Conservation (phyloP, 2,113 vertebrate species). For the Oceanites oceanicus region DNA sequence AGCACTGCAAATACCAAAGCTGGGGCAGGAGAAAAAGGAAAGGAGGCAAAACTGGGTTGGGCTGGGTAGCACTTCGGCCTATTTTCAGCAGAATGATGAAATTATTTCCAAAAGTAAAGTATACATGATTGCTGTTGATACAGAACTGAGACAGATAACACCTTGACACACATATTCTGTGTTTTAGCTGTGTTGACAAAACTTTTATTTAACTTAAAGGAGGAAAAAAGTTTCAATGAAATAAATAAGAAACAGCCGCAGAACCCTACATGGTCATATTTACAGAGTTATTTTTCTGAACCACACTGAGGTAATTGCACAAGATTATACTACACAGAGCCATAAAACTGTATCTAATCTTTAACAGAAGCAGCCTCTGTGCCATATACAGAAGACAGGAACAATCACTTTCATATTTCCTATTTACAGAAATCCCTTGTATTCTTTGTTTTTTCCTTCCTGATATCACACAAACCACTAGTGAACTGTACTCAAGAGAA, state of each 20-base stretch:
- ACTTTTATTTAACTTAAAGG: not conserved
- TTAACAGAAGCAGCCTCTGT: not conserved
- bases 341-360: slow-evolving; percentile 18
- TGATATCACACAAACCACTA: slow-evolving; percentile 28
- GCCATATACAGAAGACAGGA: not conserved
- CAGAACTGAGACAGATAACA: not conserved
- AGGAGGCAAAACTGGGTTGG: not conserved
- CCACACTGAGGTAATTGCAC: slow-evolving; percentile 43
- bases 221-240: not conserved
- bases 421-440: not conserved
- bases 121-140: not conserved
- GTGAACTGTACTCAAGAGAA: not conserved
- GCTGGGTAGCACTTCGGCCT: not conserved
- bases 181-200: not conserved
- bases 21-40: not conserved
- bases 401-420: not conserved
- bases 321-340: not conserved
- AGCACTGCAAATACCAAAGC: not conserved
- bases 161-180: not conserved
- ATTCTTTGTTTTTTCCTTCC: not conserved
- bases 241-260: slow-evolving; percentile 8
- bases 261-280: not conserved
- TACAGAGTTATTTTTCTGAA: slow-evolving; percentile 42
- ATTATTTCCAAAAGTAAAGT: not conserved
- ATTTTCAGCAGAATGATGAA: not conserved